Percentiles rank a stretch among this genome's conserved stretches.
These are phyloP conservation scores for Noctua janthe DNA, from an alignment of 2,888 invertebrate genomes.

Conservation along the genomic window DNA sequence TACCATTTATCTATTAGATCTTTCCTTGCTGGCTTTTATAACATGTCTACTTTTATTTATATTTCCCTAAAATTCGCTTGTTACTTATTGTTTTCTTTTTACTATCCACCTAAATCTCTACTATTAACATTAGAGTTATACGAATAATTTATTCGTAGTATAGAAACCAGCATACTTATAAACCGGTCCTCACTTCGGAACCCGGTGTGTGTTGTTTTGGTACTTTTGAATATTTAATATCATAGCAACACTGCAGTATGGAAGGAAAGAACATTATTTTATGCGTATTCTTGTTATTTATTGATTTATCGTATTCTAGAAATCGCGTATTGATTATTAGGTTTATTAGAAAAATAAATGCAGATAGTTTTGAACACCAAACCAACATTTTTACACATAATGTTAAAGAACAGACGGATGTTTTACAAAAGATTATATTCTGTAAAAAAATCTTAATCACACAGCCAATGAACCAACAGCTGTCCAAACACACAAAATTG, in stretches of 20 bases:
- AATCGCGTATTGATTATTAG: not conserved
- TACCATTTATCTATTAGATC: not conserved
- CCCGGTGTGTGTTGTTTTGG: not conserved
- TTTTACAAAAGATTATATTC: not conserved
- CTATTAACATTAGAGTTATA: not conserved
- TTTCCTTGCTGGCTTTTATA: not conserved
- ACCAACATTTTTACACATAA: too few relatives aligned
- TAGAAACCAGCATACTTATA: conserved; percentile 18
- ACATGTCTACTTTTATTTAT: not conserved
- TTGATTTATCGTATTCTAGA: not conserved
- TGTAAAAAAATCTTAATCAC: not conserved
- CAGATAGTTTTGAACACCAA: too few relatives aligned
- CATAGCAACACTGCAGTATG: conserved; percentile 20
- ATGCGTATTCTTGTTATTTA: conserved; percentile 1
- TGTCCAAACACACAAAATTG: not conserved
- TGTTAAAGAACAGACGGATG: not conserved
- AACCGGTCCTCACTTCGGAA: conserved; percentile 37
- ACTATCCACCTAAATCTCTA: not conserved
- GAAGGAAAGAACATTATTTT: conserved; percentile 1
- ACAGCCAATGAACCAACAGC: not conserved
- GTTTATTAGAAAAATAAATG: too few relatives aligned
- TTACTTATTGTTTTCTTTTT: not conserved
- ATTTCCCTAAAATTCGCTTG: not conserved
- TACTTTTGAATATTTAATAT: conserved; percentile 11
- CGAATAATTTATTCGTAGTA: conserved; percentile 19